phyloP scores from a whole-genome alignment of 2,888 invertebrate species.

The Idaea biselata region DNA sequence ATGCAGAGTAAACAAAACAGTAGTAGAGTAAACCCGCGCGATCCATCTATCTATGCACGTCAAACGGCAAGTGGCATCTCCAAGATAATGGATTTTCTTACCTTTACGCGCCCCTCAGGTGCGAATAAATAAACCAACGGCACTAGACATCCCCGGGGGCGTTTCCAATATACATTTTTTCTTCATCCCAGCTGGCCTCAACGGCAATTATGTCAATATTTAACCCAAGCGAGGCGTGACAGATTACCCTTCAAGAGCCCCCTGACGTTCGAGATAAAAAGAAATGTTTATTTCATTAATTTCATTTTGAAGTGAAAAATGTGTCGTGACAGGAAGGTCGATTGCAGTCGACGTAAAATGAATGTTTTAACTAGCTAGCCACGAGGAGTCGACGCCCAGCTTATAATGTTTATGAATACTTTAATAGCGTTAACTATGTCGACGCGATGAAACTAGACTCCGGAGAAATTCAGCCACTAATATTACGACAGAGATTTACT shows the following conservation, averaged over 20 bases:
- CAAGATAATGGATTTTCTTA: slow-evolving; percentile 2
- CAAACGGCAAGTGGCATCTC: background rate
- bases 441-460: slow-evolving; percentile 8
- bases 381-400: slow-evolving; percentile 8
- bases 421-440: slow-evolving; percentile 9
- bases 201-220: slow-evolving; percentile 49
- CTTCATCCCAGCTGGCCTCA: slow-evolving; percentile 34
- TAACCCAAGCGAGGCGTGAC: slow-evolving; percentile 32
- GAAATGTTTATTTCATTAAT: slow-evolving; percentile 18
- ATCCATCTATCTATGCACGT: background rate
- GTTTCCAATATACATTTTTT: slow-evolving; percentile 46
- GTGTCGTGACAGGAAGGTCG: background rate
- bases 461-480: slow-evolving; percentile 14
- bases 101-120: slow-evolving; percentile 14
- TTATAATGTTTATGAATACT: slow-evolving; percentile 16
- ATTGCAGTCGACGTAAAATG: slow-evolving; percentile 6
- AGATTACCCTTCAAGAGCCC: slow-evolving; percentile 30
- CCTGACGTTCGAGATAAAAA: slow-evolving; percentile 23
- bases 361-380: slow-evolving; percentile 12
- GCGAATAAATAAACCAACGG: slow-evolving; percentile 16
- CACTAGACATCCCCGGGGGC: slow-evolving; percentile 20
- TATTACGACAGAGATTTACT: slow-evolving; percentile 17
- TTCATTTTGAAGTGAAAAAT: slow-evolving; percentile 9
- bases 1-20: background rate
- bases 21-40: background rate